phyloP scores from a whole-genome alignment of 1,140 invertebrate species.

The Aphis gossypii region DNA sequence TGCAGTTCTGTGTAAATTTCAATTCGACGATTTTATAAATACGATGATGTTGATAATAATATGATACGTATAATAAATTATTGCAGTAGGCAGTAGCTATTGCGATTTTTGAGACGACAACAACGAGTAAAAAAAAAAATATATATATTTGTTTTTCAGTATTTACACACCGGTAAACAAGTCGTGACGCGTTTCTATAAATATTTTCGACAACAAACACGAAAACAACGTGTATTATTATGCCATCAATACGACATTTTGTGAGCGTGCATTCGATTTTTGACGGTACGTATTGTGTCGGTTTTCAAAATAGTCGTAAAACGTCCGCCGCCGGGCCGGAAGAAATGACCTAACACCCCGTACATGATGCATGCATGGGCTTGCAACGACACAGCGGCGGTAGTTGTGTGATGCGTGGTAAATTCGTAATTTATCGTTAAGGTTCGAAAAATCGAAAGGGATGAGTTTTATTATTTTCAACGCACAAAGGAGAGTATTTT shows the following conservation, averaged over 20 bases:
- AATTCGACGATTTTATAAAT: background rate
- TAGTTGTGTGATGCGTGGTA: background rate
- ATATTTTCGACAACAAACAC: background rate
- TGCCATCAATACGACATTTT: constrained; percentile 20
- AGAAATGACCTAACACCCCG: background rate
- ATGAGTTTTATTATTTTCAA: background rate
- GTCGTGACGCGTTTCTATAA: constrained; percentile 5
- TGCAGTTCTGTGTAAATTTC: background rate
- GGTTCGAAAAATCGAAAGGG: constrained; percentile 9
- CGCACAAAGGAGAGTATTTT: background rate
- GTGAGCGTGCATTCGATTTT: background rate
- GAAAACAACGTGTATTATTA: constrained; percentile 3
- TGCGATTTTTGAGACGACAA: background rate
- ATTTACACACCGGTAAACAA: background rate
- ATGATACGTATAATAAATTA: background rate
- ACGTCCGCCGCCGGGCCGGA: background rate
- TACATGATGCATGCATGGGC: background rate
- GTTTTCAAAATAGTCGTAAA: constrained; percentile 18
- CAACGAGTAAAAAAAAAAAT: constrained; percentile 4
- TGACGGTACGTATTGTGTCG: background rate
- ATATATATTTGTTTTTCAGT: background rate
- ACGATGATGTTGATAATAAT: background rate
- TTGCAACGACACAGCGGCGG: background rate
- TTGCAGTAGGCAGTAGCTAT: background rate
- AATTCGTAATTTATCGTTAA: constrained; percentile 42